Evolutionary conservation across 2,888 invertebrate species (phyloP), one percentile per base, ranked within the genome.

Genomic region (Antitype chi): DNA sequence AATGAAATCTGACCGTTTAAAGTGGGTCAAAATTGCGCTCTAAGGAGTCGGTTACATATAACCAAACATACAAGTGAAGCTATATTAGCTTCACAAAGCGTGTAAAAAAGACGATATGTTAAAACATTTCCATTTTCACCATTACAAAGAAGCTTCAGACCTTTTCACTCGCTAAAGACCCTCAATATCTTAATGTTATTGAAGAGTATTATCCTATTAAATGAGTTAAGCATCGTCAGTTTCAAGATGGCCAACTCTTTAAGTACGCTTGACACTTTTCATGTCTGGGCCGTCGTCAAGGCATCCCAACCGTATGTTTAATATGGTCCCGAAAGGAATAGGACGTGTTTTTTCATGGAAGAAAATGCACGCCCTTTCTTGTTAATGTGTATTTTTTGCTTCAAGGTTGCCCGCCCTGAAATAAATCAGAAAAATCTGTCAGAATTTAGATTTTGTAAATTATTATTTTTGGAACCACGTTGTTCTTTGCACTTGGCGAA

Each of bases 201-300:
- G 23, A 17, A 75, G 53, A 57, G 17, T 23, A 68, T 78, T 59
- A 67, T 28, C 64, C 20, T 70, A 74, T 55, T 32, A 66, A 68
- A 57, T 25, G 28, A 81, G n/a, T 53, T 20, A 62, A 62, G 60
- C 59, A 70, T n/a, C 66, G 23, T 28, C 25, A 2, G 32, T 38
- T 68, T 72, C 23, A 73, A 73, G 67, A 77, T 15, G 57, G 25
- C 49, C 60, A 66, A 68, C 25, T 28, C 55, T 66, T 73, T 76
- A 73, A 69, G 60, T 63, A 73, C 63, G 47, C 68, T 64, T 74
- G 63, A 82, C 70, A 73, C 78, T 74, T 59, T 64, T 82, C 55
- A 23, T 32, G 62, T 59, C 25, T 64, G 3, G 53, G 47, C 32
- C 57, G 43, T 7, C 63, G 28, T 74, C 59, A 78, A 82, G 73